Evolutionary conservation across 2,888 invertebrate species (phyloP), one percentile per base, ranked within the genome.

Genomic region (Julus scandinavius): DNA sequence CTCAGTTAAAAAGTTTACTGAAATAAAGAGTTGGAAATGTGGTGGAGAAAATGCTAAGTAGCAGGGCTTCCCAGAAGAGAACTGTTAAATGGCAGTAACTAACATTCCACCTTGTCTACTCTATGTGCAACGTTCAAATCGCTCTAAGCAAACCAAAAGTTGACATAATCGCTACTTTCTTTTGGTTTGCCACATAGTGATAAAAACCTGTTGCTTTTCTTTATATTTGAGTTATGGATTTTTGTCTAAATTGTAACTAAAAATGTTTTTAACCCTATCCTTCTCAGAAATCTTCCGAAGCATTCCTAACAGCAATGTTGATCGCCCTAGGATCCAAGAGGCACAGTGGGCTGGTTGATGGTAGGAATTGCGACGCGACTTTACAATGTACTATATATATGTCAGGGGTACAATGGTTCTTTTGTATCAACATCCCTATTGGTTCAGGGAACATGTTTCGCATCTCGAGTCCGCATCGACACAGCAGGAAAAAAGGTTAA

Each of bases 311-410:
- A 72, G 72, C 72, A 72, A 72, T 72, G 72, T n/a, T 29, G 29
- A 72, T 72, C 20, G 72, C 29, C 72, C 72, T 72, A 72, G 72
- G 20, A 72, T 72, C 72, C 72, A 72, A 72, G 72, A 72, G 72
- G 72, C 72, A 72, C 72, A 72, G 72, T 72, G 72, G 72, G 72
- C 72, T 72, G n/a, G 72, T 72, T n/a, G 29, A n/a, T 72, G 72
- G 72, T 72, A 72, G 72, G 72, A 72, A 72, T 72, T 72, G 72
- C 72, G n/a, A 72, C 29, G 29, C 72, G 6, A 20, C 29, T 72
- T 54, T 72, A 17, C 63, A 63, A n/a, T 72, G 72, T 29, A 29
- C 72, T 72, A 20, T 72, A 72, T 72, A 29, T 72, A n/a, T n/a
- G 72, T 20, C 63, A 72, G 72, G 72, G 72, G 6, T 72, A 72